Percentiles rank a stretch among this genome's conserved stretches.
These are phyloP conservation scores for Matsumurasca onukii DNA, from an alignment of 1,140 invertebrate genomes.

Conservation along the genomic window DNA sequence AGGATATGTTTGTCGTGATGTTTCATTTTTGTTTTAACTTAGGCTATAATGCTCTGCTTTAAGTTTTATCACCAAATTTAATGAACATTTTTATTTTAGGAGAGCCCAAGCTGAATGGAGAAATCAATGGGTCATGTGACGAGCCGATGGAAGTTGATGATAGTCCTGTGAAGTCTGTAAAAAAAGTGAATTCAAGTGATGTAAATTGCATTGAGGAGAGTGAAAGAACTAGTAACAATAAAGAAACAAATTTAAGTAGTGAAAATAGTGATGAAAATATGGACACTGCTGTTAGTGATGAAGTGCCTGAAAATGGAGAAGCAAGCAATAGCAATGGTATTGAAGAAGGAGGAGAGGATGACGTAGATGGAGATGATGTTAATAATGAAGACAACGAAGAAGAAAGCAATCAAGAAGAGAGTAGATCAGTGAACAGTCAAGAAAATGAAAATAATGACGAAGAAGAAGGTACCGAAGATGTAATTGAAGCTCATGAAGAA, in stretches of 20 bases:
- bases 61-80: too few species aligned
- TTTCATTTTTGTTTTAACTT: too few species aligned
- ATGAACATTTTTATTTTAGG: slow-evolving; percentile 42
- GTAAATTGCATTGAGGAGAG: slow-evolving; percentile 36
- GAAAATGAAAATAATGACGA: slow-evolving; percentile 34
- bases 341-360: slow-evolving; percentile 36
- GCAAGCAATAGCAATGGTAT: slow-evolving; percentile 32
- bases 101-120: slow-evolving; percentile 48
- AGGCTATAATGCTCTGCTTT: too few species aligned
- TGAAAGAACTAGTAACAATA: slow-evolving; percentile 5
- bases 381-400: slow-evolving; percentile 40
- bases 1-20: too few species aligned
- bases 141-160: slow-evolving; percentile 36
- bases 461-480: slow-evolving; percentile 43
- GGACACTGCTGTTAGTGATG: slow-evolving; percentile 46
- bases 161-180: not conserved
- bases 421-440: slow-evolving; percentile 7
- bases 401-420: slow-evolving; percentile 36
- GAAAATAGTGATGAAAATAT: slow-evolving; percentile 49
- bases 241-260: not conserved
- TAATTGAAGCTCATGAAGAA: slow-evolving; percentile 42
- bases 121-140: slow-evolving; percentile 46
- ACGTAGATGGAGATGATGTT: slow-evolving; percentile 45
- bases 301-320: slow-evolving; percentile 45
- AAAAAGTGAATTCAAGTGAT: slow-evolving; percentile 45